Evolutionary conservation across 1,140 invertebrate genomes (phyloP).

Genomic region (Macrosteles quadrilineatus): DNA sequence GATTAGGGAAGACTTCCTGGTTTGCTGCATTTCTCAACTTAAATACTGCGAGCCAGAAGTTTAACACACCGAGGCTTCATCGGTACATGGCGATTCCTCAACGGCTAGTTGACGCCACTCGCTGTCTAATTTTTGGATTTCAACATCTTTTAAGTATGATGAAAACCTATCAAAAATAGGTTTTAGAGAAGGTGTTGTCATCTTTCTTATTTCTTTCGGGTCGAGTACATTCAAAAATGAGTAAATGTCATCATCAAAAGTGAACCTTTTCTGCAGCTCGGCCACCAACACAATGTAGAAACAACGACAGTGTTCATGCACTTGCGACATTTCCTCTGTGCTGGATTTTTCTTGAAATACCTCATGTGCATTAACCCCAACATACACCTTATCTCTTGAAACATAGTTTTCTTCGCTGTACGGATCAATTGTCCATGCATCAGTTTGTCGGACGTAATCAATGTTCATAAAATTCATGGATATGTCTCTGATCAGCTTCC

Average conservation of each 20-base stretch:
- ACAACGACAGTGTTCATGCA: neutral
- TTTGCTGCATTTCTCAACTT: no score
- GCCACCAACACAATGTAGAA: neutral
- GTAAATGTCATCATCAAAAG: conserved; percentile 1
- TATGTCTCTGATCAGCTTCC: neutral
- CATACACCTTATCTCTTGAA: neutral
- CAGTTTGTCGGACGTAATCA: neutral
- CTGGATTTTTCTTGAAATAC: no score
- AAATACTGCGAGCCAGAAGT: no score
- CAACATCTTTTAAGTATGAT: neutral
- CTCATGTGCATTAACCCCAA: neutral
- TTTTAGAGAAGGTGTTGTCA: neutral
- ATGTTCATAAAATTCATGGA: conserved; percentile 1
- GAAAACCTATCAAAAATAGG: neutral
- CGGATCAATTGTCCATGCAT: neutral
- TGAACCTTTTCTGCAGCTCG: conserved; percentile 14
- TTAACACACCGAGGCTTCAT: no score
- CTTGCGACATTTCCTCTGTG: neutral
- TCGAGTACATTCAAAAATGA: conserved; percentile 1
- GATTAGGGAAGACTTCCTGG: no score
- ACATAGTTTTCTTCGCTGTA: neutral
- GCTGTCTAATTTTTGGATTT: no score
- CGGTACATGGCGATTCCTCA: no score
- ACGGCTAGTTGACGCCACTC: no score
- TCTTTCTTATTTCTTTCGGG: neutral